Conservation (phyloP, 2,113 vertebrate genomes). For the Rhineura floridana region DNA sequence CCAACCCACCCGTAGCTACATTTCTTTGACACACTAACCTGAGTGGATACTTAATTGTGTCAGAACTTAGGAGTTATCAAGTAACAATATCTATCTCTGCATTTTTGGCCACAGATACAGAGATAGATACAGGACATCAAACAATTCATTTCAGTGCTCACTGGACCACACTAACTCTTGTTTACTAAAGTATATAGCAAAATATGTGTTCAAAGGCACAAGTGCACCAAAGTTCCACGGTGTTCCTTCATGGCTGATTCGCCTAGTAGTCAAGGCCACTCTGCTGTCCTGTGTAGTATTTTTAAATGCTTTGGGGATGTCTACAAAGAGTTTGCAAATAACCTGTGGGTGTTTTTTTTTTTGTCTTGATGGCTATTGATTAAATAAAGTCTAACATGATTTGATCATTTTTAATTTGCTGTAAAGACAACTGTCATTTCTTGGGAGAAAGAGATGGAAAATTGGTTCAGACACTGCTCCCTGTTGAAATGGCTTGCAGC, state of each 20-base stretch:
- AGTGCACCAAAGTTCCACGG: not conserved
- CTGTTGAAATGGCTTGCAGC: conserved; percentile 61
- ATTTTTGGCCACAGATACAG: not conserved
- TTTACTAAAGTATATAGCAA: not conserved
- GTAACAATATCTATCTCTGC: not conserved
- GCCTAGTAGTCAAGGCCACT: not conserved
- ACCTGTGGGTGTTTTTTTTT: not conserved
- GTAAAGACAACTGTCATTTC: conserved; percentile 50
- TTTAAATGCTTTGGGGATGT: not conserved
- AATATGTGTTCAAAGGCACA: not conserved
- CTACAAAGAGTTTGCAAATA: not conserved
- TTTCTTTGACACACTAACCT: not conserved
- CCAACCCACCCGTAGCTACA: not conserved
- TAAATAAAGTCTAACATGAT: not conserved
- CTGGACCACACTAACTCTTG: not conserved
- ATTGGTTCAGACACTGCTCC: conserved; percentile 46
- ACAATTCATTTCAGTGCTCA: not conserved
- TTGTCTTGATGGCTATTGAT: conserved; percentile 7
- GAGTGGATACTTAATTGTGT: not conserved
- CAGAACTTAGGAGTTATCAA: not conserved
- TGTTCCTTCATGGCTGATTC: not conserved
- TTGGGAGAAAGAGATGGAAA: conserved; percentile 52
- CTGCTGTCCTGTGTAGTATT: not conserved
- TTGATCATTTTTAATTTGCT: not conserved
- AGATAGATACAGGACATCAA: not conserved